A percentile compares a stretch with the other conserved stretches of the same genome.
Conservation (phyloP, 2,113 vertebrate species). For the Anolis carolinensis region DNA sequence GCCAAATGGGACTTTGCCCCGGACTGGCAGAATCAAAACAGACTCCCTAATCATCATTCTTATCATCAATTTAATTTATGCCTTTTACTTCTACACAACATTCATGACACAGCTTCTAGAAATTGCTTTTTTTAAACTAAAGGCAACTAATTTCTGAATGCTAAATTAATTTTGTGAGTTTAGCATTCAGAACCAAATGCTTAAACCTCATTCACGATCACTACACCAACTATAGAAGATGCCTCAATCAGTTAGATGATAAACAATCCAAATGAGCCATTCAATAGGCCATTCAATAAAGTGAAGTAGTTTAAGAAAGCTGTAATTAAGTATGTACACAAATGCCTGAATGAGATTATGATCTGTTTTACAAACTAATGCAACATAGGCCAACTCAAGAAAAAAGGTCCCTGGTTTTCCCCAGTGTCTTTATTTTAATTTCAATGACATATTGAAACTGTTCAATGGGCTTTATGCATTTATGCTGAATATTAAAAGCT, state of each 20-base stretch:
- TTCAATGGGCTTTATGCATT: not conserved
- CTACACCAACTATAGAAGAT: not conserved
- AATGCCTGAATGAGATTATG: not conserved
- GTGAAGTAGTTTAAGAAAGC: not conserved
- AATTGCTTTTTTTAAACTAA: not conserved
- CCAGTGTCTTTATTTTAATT: not conserved
- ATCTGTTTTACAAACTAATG: not conserved
- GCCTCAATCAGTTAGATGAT: not conserved
- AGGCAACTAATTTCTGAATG: not conserved
- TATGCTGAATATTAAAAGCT: not conserved
- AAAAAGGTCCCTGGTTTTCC: not conserved
- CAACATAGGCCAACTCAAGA: not conserved
- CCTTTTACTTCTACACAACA: not conserved
- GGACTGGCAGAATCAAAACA: not conserved
- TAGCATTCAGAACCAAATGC: not conserved
- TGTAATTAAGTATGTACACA: conserved; percentile 17
- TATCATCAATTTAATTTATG: conserved; percentile 1
- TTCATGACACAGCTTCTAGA: not conserved
- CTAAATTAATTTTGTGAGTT: conserved; percentile 4
- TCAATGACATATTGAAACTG: not conserved
- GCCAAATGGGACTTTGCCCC: not conserved
- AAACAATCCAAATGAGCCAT: conserved; percentile 17
- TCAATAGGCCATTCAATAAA: not conserved
- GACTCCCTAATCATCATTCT: not conserved
- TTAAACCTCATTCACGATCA: conserved; percentile 4